Base-by-base conservation (phyloP, 2,888 invertebrate genomes). In the Zhuqinia jingwanae region DNA sequence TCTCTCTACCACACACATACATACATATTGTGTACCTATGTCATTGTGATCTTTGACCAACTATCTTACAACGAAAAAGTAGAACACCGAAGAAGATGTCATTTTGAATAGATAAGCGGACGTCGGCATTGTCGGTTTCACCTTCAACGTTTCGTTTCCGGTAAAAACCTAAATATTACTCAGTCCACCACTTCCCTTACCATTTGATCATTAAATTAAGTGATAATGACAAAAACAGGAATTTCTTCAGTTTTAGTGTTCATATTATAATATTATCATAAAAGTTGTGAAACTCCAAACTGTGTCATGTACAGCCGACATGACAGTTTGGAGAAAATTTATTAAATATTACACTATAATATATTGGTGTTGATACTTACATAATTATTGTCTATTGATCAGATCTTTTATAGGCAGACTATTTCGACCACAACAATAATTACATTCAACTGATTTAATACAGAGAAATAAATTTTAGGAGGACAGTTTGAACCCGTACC, bases 121-220 rank as follows among this genome's bases (percentile, higher is more conserved):
- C 1, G 47, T 17, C 10, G 13, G 30, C 30, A 15, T 8, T 36
- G 15, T 36, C 20, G 25, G 68, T 68, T 68, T 68, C 68, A 42
- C 68, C 68, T 68, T 68, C 68, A 20, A 42, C 42, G 0, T 8
- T 68, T 42, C 36, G 6, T 42, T 42, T 60, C 60, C 60, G 25
- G 68, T 36, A 42, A 68, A 68, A 36, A 13, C 2, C n/a, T 36
- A n/a, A 65, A 8, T n/a, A 6, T 36, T 30, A 36, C 15, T 17
- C 13, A 58, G 10, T 58, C 1, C 10, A 17, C 20, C 42, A 68
- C 17, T 68, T 68, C 68, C 68, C 42, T 20, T 42, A 30, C n/a
- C 15, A 30, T 68, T 68, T 22, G 36, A 65, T 36, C 42, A 42
- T 68, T 2, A 1, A 30, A 63, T 63, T n/a, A n/a, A n/a, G n/a